Evolutionary conservation across 2,888 invertebrate genomes (phyloP).

Genomic region (Agrilus cyanescens): DNA sequence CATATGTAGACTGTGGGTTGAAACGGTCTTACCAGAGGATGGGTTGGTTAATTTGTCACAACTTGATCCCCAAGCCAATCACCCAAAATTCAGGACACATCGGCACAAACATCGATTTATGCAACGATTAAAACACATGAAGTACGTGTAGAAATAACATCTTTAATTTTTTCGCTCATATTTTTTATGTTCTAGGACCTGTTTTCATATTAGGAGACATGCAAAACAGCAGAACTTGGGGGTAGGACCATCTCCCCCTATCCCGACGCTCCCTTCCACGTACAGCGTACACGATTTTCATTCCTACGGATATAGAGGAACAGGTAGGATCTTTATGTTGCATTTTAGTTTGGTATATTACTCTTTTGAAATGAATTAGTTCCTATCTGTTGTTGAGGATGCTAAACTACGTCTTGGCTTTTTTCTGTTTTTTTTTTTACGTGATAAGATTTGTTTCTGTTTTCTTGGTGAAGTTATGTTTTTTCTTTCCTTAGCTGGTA

Average conservation of each 20-base stretch:
- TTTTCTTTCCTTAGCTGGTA: no score
- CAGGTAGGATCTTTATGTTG: slow-evolving; percentile 33
- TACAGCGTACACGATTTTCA: slow-evolving; percentile 95
- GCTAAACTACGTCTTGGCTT: no score
- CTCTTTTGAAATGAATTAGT: no score
- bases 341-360: slow-evolving; percentile 2
- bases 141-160: slow-evolving; percentile 43
- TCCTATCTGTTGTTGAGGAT: no score
- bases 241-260: slow-evolving; percentile 50
- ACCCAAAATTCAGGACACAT: slow-evolving; percentile 72
- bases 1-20: slow-evolving; percentile 97
- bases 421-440: no score
- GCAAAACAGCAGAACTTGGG: slow-evolving; percentile 64
- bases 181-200: slow-evolving; percentile 49
- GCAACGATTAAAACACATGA: slow-evolving; percentile 94
- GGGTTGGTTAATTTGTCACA: slow-evolving; percentile 64
- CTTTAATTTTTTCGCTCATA: slow-evolving; percentile 8
- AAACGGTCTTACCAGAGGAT: slow-evolving; percentile 93
- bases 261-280: slow-evolving; percentile 81
- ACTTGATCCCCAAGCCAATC: slow-evolving; percentile 54
- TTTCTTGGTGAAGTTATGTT: background rate
- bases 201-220: slow-evolving; percentile 78
- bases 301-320: slow-evolving; percentile 70
- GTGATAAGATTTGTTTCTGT: background rate
- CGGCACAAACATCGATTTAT: slow-evolving; percentile 92